Base-by-base conservation (phyloP, 2,113 vertebrate genomes). In the Scolopax mira region DNA sequence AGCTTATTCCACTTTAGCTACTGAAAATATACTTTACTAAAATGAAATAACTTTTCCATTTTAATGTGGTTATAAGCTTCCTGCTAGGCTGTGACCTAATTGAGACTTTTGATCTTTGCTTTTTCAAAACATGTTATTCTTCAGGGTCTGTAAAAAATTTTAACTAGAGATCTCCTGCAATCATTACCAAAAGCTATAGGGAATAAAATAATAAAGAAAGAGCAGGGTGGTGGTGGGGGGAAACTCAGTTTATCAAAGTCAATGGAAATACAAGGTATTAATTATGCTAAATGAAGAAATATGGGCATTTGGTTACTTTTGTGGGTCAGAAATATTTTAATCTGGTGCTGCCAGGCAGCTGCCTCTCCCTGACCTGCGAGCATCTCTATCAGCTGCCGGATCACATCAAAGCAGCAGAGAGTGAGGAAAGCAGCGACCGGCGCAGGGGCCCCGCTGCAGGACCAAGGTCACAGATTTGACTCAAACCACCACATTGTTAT, bases 231-330 rank as follows among this genome's bases (percentile, higher is more conserved):
- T 6, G 46, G 46, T 19, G 46, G 65, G 52, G 79, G 9, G 44
- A 61, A 57, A 81, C 54, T 72, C 85, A 91, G 94, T 98, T 98
- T 98, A 98, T 98, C 97, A 97, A 97, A 98, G 97, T 96, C 89
- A 95, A 21, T 97, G 96, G 97, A 98, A 98, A 98, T 95, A 96
- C 95, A 97, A 98, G 97, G 96, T 97, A 98, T 99, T 98, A 98
- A 99, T 98, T 98, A 98, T 84, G 93, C 94, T 98, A 98, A 98
- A 98, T 97, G 98, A 98, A 99, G 98, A 98, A 99, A 98, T 97
- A 98, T 97, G 98, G 96, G 90, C 83, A 78, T 89, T 95, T 73
- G 95, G 97, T 96, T 96, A 88, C 79, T 96, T 96, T 69, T 95
- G 97, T 73, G 95, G 98, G 96, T 97, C 97, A 97, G 94, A 96